Evolutionary conservation across 2,888 invertebrate genomes (phyloP).

Genomic region (Drosophila paranaensis): DNA sequence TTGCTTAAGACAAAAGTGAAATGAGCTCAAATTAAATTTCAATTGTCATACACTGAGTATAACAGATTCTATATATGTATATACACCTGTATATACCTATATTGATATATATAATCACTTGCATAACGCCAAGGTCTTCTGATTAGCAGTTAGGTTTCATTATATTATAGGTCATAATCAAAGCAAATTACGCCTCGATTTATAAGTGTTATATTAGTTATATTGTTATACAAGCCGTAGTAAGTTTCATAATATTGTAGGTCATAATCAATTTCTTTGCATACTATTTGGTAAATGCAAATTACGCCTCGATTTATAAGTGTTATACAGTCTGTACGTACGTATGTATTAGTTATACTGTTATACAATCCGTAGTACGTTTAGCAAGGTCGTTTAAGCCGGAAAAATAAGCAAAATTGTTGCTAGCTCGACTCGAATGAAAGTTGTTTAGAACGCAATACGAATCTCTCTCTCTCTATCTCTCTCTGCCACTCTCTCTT

Average conservation of each 20-base stretch:
- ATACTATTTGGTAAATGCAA: conserved; percentile 33
- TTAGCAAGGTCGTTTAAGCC: conserved; percentile 41
- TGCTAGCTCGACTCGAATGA: conserved; percentile 41
- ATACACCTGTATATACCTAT: not conserved
- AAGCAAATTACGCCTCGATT: conserved; percentile 48
- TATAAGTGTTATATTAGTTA: conserved; percentile 14
- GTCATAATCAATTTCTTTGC: conserved; percentile 50
- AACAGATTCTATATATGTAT: not conserved
- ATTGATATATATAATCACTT: conserved; percentile 15
- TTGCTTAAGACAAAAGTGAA: conserved; percentile 18
- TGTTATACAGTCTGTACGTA: not conserved
- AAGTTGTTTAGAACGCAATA: conserved; percentile 51
- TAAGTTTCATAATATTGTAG: conserved; percentile 24
- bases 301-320: conserved; percentile 45
- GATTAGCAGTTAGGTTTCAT: conserved; percentile 30
- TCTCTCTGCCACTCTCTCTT: not conserved
- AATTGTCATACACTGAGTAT: conserved; percentile 4
- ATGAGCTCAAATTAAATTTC: conserved; percentile 6
- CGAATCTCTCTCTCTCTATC: conserved; percentile 12
- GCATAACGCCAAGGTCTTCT: conserved; percentile 50
- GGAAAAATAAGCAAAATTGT: conserved; percentile 42
- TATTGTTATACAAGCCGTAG: conserved; percentile 27
- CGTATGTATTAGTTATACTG: not conserved
- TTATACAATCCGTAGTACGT: conserved; percentile 27
- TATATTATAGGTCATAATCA: conserved; percentile 47